phyloP scores from a whole-genome alignment of 2,113 vertebrate species.

The Brevimyrus niger region DNA sequence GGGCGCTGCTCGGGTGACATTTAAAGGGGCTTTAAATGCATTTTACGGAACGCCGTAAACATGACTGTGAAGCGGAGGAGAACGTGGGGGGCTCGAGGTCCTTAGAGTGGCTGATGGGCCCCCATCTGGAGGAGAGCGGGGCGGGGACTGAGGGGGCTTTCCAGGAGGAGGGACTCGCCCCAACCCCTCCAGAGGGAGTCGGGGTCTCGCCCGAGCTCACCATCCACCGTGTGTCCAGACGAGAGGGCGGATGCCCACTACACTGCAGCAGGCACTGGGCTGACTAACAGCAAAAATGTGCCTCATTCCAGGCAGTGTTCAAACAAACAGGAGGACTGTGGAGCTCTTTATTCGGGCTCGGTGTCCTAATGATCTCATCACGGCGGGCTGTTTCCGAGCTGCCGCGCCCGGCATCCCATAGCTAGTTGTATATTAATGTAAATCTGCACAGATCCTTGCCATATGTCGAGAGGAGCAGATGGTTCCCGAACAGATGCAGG shows the following conservation, averaged over 20 bases:
- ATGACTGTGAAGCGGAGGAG: not conserved
- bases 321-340: not conserved
- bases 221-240: not conserved
- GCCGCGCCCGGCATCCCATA: not conserved
- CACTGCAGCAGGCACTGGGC: not conserved
- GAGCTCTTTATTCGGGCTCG: not conserved
- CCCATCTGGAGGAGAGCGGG: not conserved
- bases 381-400: not conserved
- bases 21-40: not conserved
- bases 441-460: not conserved
- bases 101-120: not conserved
- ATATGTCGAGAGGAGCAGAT: not conserved
- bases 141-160: not conserved
- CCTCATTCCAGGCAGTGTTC: not conserved
- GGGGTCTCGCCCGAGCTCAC: not conserved
- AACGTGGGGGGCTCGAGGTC: no score
- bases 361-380: not conserved
- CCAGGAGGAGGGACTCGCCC: not conserved
- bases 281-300: not conserved
- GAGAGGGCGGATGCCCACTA: not conserved
- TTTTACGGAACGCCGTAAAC: not conserved
- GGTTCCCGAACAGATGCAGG: not conserved
- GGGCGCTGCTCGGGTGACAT: not conserved
- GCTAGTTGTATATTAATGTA: conserved; percentile 1
- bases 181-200: not conserved